Percentiles rank a stretch among this genome's conserved stretches.
Conservation (phyloP, 2,888 invertebrate species). For the Neoitamus cyanurus region DNA sequence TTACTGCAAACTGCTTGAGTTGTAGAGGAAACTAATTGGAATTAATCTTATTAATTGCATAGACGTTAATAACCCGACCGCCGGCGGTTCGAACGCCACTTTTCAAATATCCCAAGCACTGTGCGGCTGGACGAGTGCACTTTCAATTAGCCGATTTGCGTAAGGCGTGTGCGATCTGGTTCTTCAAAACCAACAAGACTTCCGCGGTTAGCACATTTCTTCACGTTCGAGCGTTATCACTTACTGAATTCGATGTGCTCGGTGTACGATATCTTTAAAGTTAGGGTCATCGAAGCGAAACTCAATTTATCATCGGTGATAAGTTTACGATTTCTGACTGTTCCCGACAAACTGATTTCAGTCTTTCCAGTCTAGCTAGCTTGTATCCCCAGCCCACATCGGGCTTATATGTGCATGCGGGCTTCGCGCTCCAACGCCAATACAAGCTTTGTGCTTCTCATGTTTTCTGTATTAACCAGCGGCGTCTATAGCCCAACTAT, state of each 20-base stretch:
- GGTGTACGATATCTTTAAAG: constrained; percentile 3
- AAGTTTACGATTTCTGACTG: constrained; percentile 31
- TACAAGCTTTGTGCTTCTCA: constrained; percentile 2
- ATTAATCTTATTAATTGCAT: not conserved
- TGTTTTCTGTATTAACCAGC: constrained; percentile 19
- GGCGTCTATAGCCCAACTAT: constrained; percentile 12
- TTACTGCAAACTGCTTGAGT: not conserved
- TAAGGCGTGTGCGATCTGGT: not conserved
- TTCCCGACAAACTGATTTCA: constrained; percentile 39
- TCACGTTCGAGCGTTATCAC: constrained; percentile 22
- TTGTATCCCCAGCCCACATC: not conserved
- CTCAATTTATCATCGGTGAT: constrained; percentile 35
- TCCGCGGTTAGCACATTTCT: constrained; percentile 20
- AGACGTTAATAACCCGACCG: not conserved
- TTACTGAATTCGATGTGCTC: constrained; percentile 14
- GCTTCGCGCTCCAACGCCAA: not conserved
- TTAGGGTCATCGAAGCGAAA: constrained; percentile 27
- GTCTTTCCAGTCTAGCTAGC: not conserved
- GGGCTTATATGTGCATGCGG: not conserved
- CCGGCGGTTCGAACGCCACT: not conserved
- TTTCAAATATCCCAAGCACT: not conserved
- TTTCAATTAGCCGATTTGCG: constrained; percentile 9
- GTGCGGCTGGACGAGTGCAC: not conserved
- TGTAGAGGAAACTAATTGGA: not conserved
- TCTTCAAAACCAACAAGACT: not conserved